Evolutionary conservation across 2,888 invertebrate species (phyloP).

Genomic region (Perdita meconis): DNA sequence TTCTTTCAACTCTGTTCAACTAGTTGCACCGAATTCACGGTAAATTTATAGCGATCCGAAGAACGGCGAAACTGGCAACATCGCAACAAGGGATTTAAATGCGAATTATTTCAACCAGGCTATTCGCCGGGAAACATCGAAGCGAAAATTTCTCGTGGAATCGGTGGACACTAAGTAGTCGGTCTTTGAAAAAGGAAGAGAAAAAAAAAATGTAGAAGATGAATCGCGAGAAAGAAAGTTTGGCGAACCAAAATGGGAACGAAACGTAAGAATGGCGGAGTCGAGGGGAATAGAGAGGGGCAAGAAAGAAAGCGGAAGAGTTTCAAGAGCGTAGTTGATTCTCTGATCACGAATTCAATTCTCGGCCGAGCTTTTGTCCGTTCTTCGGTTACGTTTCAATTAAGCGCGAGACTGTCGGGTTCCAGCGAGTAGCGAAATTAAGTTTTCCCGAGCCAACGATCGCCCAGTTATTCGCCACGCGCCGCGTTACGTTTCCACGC

Average conservation of each 20-base stretch:
- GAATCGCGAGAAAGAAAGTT: not conserved
- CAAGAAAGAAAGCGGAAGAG: not conserved
- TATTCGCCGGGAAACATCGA: slow-evolving; percentile 1
- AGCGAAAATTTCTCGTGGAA: not conserved
- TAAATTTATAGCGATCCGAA: not conserved
- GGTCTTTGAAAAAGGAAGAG: not conserved
- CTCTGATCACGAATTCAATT: slow-evolving; percentile 45
- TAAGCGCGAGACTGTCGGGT: slow-evolving; percentile 11
- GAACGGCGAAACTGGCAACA: slow-evolving; percentile 11
- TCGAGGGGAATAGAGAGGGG: too few species aligned
- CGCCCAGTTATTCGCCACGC: slow-evolving; percentile 34
- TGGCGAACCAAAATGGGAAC: not conserved
- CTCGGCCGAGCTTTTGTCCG: slow-evolving; percentile 12
- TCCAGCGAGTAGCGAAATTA: slow-evolving; percentile 45
- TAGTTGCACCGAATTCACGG: not conserved
- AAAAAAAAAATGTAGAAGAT: too few species aligned
- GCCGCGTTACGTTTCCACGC: slow-evolving; percentile 27
- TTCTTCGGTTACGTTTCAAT: slow-evolving; percentile 35
- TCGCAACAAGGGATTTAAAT: not conserved
- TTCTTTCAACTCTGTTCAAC: not conserved
- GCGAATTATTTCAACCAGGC: not conserved
- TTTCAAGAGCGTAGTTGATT: slow-evolving; percentile 22
- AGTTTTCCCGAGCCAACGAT: slow-evolving; percentile 42
- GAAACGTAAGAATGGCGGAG: not conserved
- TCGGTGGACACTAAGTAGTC: too few species aligned